phyloP scores from a whole-genome alignment of 2,797 vertebrate genomes.

The Phrynocephalus guinanensis region DNA sequence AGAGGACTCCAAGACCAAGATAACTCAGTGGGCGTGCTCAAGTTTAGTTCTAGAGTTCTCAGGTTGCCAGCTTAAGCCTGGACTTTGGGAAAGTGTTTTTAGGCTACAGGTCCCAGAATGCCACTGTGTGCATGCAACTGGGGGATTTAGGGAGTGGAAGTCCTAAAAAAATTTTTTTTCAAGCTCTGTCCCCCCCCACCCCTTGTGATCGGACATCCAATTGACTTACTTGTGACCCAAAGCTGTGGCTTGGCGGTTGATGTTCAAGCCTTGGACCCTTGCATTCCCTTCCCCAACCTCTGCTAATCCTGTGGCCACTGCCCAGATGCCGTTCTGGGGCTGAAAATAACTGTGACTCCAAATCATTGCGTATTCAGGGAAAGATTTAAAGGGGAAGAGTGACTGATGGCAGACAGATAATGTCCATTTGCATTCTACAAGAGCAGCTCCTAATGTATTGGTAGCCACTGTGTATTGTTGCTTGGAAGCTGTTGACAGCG shows the following conservation, averaged over 20 bases:
- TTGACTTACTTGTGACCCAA: background rate
- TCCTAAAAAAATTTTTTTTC: too few relatives aligned
- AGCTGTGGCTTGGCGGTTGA: background rate
- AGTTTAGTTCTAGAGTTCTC: background rate
- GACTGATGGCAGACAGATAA: background rate
- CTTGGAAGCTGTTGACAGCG: background rate
- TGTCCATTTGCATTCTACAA: background rate
- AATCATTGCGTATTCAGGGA: background rate
- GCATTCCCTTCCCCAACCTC: background rate
- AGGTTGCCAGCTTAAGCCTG: background rate
- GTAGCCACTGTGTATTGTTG: fast-evolving
- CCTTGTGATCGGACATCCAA: background rate
- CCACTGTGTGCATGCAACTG: too few relatives aligned
- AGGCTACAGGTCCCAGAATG: too few relatives aligned
- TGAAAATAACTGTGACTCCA: background rate
- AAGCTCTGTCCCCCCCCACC: too few relatives aligned
- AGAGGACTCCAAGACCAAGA: background rate
- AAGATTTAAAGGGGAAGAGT: background rate
- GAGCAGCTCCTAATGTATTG: background rate
- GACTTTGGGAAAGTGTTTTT: too few relatives aligned
- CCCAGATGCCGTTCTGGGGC: too few relatives aligned
- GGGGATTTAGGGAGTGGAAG: too few relatives aligned
- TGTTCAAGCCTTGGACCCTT: background rate
- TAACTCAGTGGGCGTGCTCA: too few relatives aligned
- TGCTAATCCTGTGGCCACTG: background rate